phyloP scores from a whole-genome alignment of 2,888 invertebrate genomes.

The Caenorhabditis sulstoni region DNA sequence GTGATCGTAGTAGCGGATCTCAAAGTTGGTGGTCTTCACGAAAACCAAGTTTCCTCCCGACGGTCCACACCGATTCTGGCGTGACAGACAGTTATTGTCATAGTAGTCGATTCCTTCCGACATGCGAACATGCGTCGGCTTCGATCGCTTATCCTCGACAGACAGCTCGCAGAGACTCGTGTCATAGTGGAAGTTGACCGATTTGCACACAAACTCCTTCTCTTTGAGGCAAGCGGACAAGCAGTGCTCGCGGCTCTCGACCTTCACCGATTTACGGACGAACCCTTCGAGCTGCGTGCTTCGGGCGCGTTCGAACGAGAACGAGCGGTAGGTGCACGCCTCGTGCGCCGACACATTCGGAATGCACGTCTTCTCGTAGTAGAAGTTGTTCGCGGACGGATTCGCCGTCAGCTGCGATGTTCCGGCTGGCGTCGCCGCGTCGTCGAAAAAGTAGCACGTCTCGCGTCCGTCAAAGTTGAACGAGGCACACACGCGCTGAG shows the following conservation, averaged over 20 bases:
- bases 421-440: conserved; percentile 80
- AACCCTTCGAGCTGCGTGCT: conserved; percentile 82
- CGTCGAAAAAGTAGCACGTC: conserved; percentile 81
- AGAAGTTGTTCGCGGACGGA: conserved; percentile 81
- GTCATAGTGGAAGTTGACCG: conserved; percentile 83
- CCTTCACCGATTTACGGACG: conserved; percentile 81
- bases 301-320: conserved; percentile 83
- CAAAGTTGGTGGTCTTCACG: conserved; percentile 80
- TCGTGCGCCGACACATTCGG: conserved; percentile 80
- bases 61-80: conserved; percentile 81
- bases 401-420: conserved; percentile 79
- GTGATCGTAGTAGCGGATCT: conserved; percentile 80
- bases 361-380: conserved; percentile 81
- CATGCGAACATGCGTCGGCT: conserved; percentile 82
- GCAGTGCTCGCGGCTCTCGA: conserved; percentile 82
- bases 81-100: conserved; percentile 83
- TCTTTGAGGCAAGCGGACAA: conserved; percentile 83
- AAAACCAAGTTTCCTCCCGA: conserved; percentile 80
- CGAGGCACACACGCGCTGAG: conserved; percentile 80
- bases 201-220: conserved; percentile 82
- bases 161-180: conserved; percentile 82
- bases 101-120: conserved; percentile 83
- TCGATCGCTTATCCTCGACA: conserved; percentile 83
- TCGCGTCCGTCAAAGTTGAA: conserved; percentile 81
- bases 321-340: conserved; percentile 80